These are phyloP conservation scores for Drosophila nigrodunni DNA, from an alignment of 1,140 invertebrate species.

Conservation along the genomic window DNA sequence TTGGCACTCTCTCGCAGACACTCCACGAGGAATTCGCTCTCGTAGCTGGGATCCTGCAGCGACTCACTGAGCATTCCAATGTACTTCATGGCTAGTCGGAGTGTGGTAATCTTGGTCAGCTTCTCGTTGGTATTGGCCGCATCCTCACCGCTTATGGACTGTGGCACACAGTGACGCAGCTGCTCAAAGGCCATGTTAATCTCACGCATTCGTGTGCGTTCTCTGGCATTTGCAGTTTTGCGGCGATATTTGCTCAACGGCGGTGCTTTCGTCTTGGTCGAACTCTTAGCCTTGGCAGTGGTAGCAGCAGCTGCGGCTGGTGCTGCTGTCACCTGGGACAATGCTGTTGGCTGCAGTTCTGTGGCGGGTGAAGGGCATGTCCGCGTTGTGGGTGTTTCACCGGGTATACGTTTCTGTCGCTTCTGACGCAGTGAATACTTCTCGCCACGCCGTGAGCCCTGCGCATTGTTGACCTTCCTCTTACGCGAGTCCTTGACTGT, in stretches of 20 bases:
- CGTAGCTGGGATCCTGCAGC: constrained; percentile 74
- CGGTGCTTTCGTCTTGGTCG: constrained; percentile 89
- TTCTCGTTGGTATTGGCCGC: constrained; percentile 88
- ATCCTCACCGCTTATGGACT: constrained; percentile 81
- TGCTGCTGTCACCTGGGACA: constrained; percentile 13
- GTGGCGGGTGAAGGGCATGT: not conserved
- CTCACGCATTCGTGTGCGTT: constrained; percentile 93
- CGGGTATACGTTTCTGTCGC: constrained; percentile 60
- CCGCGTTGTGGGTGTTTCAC: constrained; percentile 5
- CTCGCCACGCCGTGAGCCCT: constrained; percentile 56
- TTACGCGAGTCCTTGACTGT: constrained; percentile 60
- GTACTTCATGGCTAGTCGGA: constrained; percentile 94
- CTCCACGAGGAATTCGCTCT: constrained; percentile 69
- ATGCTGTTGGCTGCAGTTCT: constrained; percentile 13
- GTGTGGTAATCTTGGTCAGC: constrained; percentile 94
- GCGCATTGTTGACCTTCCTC: constrained; percentile 41
- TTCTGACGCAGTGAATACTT: constrained; percentile 82
- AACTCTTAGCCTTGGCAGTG: constrained; percentile 28
- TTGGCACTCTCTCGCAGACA: constrained; percentile 67
- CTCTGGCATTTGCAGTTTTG: constrained; percentile 95
- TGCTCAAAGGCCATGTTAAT: constrained; percentile 95
- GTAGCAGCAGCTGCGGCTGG: not conserved
- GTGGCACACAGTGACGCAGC: constrained; percentile 90
- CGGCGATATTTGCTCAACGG: constrained; percentile 95
- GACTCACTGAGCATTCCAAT: constrained; percentile 88